These are phyloP conservation scores for Caenorhabditis uteleia DNA, from an alignment of 2,888 invertebrate species.

Conservation along the genomic window DNA sequence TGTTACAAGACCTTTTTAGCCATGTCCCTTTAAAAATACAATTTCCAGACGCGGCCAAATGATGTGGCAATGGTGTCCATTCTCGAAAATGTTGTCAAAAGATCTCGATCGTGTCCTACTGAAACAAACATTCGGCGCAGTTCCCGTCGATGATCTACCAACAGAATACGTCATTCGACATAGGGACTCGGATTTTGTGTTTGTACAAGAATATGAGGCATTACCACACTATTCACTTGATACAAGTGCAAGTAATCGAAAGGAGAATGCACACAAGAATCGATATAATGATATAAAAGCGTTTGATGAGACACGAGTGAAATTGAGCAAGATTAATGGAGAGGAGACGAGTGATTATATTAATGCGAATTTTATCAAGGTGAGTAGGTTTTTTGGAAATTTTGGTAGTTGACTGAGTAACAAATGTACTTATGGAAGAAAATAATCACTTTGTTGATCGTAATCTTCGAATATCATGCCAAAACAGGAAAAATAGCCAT, in stretches of 20 bases:
- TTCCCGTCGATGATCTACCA: conserved; percentile 63
- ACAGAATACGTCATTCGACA: conserved; percentile 64
- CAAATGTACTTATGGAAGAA: not conserved
- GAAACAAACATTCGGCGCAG: conserved; percentile 45
- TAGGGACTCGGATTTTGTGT: conserved; percentile 68
- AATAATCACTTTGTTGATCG: not conserved
- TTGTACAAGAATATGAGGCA: conserved; percentile 65
- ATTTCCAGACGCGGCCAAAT: conserved; percentile 12
- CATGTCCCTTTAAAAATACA: too few relatives aligned
- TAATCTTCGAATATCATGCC: too few relatives aligned
- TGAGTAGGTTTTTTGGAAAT: too few relatives aligned
- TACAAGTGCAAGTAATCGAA: conserved; percentile 57
- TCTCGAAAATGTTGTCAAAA: conserved; percentile 37
- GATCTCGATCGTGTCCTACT: conserved; percentile 39
- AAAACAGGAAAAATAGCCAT: too few relatives aligned
- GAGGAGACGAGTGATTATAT: conserved; percentile 71
- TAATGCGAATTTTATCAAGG: conserved; percentile 73
- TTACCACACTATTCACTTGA: conserved; percentile 59
- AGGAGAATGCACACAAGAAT: conserved; percentile 62
- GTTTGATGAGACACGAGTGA: conserved; percentile 72
- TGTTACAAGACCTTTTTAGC: too few relatives aligned
- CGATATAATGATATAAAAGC: conserved; percentile 73
- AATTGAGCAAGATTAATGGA: conserved; percentile 66
- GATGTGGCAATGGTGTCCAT: conserved; percentile 32
- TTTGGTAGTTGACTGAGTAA: too few relatives aligned